A percentile compares a stretch with the other conserved stretches of the same genome.
These are phyloP conservation scores for Marronus borbonicus DNA, from an alignment of 2,888 invertebrate species.

Conservation along the genomic window DNA sequence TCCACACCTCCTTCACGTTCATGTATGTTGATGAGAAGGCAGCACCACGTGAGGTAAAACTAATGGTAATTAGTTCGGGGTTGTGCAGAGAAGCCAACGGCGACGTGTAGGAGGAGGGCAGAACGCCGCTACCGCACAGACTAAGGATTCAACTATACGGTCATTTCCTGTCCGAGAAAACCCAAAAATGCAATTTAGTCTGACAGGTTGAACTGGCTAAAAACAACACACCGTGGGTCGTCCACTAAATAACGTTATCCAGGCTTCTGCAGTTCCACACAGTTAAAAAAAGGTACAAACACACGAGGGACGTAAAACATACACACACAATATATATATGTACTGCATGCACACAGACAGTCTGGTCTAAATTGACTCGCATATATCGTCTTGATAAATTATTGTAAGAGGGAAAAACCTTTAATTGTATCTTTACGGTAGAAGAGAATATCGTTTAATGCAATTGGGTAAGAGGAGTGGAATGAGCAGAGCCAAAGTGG, in stretches of 20 bases:
- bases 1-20: neutral
- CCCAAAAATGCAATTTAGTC: conserved; percentile 58
- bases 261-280: conserved; percentile 27
- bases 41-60: conserved; percentile 49
- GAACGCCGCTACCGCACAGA: conserved; percentile 9
- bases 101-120: conserved; percentile 52
- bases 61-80: conserved; percentile 56
- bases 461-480: conserved; percentile 2
- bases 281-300: conserved; percentile 35
- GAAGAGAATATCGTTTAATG: conserved; percentile 21
- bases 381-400: conserved; percentile 23
- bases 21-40: conserved; percentile 24
- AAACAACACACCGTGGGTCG: conserved; percentile 49
- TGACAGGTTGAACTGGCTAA: conserved; percentile 54
- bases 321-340: neutral
- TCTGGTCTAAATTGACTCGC: conserved; percentile 28
- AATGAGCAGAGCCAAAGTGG: neutral
- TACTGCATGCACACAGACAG: conserved; percentile 11
- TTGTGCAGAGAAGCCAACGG: conserved; percentile 44
- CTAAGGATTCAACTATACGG: conserved; percentile 55
- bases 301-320: conserved; percentile 26
- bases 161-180: conserved; percentile 59
- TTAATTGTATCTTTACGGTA: conserved; percentile 19
- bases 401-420: conserved; percentile 14
- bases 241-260: conserved; percentile 42